Evolutionary conservation across 53 echinoderm and acorn worm species (phyloP).

Genomic region (Arbacia lixula): DNA sequence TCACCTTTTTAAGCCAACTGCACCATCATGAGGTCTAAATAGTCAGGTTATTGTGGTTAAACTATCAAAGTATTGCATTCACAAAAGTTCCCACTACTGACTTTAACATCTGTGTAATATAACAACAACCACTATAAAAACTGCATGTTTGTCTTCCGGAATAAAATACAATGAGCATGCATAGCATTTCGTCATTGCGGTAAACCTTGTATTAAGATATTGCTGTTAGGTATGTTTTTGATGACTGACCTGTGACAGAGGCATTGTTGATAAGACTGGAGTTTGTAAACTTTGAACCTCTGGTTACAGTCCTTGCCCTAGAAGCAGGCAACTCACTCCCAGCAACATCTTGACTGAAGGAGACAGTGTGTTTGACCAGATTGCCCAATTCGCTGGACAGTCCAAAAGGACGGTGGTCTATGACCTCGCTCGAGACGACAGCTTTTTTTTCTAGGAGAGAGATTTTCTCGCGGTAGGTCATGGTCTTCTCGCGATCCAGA

Average conservation of each 20-base stretch:
- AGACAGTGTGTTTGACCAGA: neutral
- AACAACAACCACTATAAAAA: no score
- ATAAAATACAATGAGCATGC: no score
- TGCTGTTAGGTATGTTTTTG: no score
- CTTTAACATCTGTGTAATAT: no score
- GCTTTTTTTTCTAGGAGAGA: neutral
- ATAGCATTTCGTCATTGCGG: no score
- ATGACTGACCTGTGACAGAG: slow-evolving; percentile 38
- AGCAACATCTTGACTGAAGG: slow-evolving; percentile 3
- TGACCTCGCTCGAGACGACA: neutral
- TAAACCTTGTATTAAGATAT: no score
- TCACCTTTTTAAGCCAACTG: no score
- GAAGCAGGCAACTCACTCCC: neutral
- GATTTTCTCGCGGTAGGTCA: slow-evolving; percentile 30
- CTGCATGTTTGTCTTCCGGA: no score
- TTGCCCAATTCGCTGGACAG: neutral
- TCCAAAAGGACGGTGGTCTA: slow-evolving; percentile 42
- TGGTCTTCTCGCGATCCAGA: slow-evolving; percentile 37
- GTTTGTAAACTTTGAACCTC: slow-evolving; percentile 24
- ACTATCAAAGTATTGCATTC: no score
- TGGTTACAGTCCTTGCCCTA: neutral
- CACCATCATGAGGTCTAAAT: no score
- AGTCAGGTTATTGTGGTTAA: no score
- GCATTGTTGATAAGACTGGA: slow-evolving; percentile 35
- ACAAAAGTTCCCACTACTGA: no score